Evolutionary conservation across 2,888 invertebrate genomes (phyloP).

Genomic region (Aspidapion aeneum): DNA sequence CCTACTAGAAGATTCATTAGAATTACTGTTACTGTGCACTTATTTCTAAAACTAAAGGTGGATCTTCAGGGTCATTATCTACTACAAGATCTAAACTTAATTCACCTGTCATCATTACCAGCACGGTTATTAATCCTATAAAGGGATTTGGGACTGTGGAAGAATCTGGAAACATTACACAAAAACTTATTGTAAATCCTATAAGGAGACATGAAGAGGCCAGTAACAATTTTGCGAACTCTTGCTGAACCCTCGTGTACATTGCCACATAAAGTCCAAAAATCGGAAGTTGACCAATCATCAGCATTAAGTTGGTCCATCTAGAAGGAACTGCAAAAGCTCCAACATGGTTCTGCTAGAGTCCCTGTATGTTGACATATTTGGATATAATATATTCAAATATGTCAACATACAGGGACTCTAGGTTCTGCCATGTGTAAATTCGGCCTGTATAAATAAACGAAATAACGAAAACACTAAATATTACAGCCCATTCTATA

Average conservation of each 20-base stretch:
- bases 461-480: conserved; percentile 79
- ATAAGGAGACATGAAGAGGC: conserved; percentile 82
- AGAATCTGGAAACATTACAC: conserved; percentile 81
- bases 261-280: conserved; percentile 89
- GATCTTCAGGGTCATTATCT: conserved; percentile 72
- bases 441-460: conserved; percentile 74
- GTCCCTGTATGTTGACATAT: too few relatives aligned
- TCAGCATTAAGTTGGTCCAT: conserved; percentile 88
- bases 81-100: conserved; percentile 72
- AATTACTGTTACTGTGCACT: conserved; percentile 84
- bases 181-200: conserved; percentile 84
- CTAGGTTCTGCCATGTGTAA: conserved; percentile 82
- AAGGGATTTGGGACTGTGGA: conserved; percentile 81
- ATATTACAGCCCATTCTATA: conserved; percentile 84
- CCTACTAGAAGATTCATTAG: conserved; percentile 83
- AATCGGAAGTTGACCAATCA: conserved; percentile 84
- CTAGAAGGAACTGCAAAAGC: conserved; percentile 82
- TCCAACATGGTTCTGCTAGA: conserved; percentile 83
- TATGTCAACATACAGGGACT: too few relatives aligned
- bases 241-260: conserved; percentile 84
- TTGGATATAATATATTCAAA: too few relatives aligned
- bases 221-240: conserved; percentile 81
- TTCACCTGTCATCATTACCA: conserved; percentile 90
- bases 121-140: conserved; percentile 78
- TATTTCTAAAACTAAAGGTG: conserved; percentile 71